Conservation (phyloP, 2,888 invertebrate genomes). For the Ectropis crepuscularia region DNA sequence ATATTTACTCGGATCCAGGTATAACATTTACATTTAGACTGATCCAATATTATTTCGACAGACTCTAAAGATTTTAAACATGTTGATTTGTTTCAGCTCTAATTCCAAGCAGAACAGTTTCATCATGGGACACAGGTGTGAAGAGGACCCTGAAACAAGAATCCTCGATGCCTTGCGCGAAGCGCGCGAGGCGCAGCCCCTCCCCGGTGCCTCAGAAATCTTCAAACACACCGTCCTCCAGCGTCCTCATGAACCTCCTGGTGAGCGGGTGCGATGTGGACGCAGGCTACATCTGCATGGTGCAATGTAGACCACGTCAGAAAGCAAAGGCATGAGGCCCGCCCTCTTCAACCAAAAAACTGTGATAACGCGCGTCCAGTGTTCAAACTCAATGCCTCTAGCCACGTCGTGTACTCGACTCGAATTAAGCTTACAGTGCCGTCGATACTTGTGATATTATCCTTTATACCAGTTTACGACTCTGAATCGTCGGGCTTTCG, state of each 20-base stretch:
- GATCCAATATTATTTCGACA: neutral
- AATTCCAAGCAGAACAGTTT: slow-evolving; percentile 70
- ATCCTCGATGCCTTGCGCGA: slow-evolving; percentile 67
- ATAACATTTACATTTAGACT: slow-evolving; percentile 24
- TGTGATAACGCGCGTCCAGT: slow-evolving; percentile 83
- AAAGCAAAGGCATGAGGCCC: slow-evolving; percentile 76
- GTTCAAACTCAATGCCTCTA: slow-evolving; percentile 65
- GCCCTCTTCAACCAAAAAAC: slow-evolving; percentile 58
- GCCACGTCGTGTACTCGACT: slow-evolving; percentile 56
- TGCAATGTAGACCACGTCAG: slow-evolving; percentile 86
- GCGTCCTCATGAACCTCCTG: slow-evolving; percentile 97
- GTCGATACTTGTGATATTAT: slow-evolving; percentile 76
- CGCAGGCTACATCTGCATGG: slow-evolving; percentile 95
- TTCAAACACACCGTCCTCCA: slow-evolving; percentile 85
- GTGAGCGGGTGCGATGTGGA: slow-evolving; percentile 97
- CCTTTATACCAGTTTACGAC: slow-evolving; percentile 56
- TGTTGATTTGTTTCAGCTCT: slow-evolving; percentile 59
- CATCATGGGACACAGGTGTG: slow-evolving; percentile 72
- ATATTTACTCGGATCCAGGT: slow-evolving; percentile 80
- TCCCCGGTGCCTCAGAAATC: slow-evolving; percentile 60
- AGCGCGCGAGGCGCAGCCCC: slow-evolving; percentile 74
- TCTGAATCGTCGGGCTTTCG: slow-evolving; percentile 46
- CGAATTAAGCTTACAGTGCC: slow-evolving; percentile 66
- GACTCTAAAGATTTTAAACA: neutral
- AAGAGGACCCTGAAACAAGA: slow-evolving; percentile 74